Conservation (phyloP, 2,888 invertebrate species). For the Oligia strigilis region DNA sequence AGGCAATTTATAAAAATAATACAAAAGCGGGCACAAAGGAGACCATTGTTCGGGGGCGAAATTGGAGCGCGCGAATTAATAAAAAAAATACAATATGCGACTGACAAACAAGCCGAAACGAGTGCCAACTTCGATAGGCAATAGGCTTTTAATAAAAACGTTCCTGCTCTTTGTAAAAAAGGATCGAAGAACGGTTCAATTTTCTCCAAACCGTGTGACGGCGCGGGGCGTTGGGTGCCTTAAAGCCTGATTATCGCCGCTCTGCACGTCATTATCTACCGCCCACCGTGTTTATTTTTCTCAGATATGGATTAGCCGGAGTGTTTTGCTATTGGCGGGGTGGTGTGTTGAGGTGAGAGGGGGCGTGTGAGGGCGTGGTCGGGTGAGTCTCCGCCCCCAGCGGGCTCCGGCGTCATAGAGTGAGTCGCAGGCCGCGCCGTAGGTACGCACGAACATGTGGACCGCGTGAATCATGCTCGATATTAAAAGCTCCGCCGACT, state of each 20-base stretch:
- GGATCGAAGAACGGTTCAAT: conserved; percentile 78
- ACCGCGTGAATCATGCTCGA: conserved; percentile 93
- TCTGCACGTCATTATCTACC: conserved; percentile 88
- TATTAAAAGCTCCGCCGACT: conserved; percentile 97
- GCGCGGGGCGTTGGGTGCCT: conserved; percentile 84
- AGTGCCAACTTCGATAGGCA: conserved; percentile 74
- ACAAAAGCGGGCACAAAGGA: conserved; percentile 76
- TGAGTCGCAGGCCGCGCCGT: conserved; percentile 71
- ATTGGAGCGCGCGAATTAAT: conserved; percentile 70
- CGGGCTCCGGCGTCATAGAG: conserved; percentile 36
- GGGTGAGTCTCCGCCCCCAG: conserved; percentile 68
- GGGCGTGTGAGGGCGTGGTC: conserved; percentile 79
- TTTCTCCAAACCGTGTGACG: conserved; percentile 84
- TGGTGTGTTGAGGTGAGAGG: conserved; percentile 76
- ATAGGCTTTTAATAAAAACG: conserved; percentile 77
- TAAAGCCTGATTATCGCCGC: conserved; percentile 89
- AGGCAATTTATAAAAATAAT: conserved; percentile 81
- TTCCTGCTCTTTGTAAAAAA: conserved; percentile 70
- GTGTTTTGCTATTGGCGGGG: conserved; percentile 87
- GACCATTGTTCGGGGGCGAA: conserved; percentile 68
- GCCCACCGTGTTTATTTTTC: conserved; percentile 90
- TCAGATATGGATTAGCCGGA: conserved; percentile 90
- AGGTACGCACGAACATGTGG: conserved; percentile 78
- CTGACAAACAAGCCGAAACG: conserved; percentile 79
- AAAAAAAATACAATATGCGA: conserved; percentile 78